phyloP scores from a whole-genome alignment of 2,888 invertebrate species.

The Drosophila niveifrons region DNA sequence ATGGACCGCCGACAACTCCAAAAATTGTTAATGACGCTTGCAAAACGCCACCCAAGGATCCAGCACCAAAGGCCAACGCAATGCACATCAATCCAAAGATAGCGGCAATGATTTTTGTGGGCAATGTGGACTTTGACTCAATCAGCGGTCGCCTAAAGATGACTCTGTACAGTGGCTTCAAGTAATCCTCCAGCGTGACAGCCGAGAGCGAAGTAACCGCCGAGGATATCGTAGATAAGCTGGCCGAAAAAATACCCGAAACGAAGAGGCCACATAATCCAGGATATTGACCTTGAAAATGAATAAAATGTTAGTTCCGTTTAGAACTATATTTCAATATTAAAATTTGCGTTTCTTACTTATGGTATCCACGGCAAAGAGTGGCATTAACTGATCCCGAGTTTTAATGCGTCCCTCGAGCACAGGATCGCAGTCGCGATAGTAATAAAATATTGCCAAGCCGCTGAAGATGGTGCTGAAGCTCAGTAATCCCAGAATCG shows the following conservation, averaged over 20 bases:
- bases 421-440: slow-evolving; percentile 93
- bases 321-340: neutral
- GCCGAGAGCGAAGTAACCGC: slow-evolving; percentile 96
- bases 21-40: slow-evolving; percentile 94
- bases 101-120: slow-evolving; percentile 90
- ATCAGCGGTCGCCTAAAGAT: slow-evolving; percentile 85
- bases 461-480: slow-evolving; percentile 92
- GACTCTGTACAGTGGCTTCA: slow-evolving; percentile 87
- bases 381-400: slow-evolving; percentile 92
- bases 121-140: slow-evolving; percentile 86
- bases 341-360: slow-evolving; percentile 71
- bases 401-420: slow-evolving; percentile 87
- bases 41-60: slow-evolving; percentile 92
- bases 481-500: slow-evolving; percentile 91
- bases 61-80: slow-evolving; percentile 92
- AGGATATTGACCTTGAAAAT: slow-evolving; percentile 86
- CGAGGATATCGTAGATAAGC: slow-evolving; percentile 95
- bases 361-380: slow-evolving; percentile 92
- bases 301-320: neutral
- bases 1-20: slow-evolving; percentile 94
- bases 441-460: slow-evolving; percentile 93
- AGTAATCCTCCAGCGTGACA: slow-evolving; percentile 94
- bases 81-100: slow-evolving; percentile 92
- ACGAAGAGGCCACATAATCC: slow-evolving; percentile 96
- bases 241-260: slow-evolving; percentile 96